A percentile compares a stretch with the other conserved stretches of the same genome.
phyloP scores from a whole-genome alignment of 2,888 invertebrate genomes.

The Acanthoscelides obtectus region DNA sequence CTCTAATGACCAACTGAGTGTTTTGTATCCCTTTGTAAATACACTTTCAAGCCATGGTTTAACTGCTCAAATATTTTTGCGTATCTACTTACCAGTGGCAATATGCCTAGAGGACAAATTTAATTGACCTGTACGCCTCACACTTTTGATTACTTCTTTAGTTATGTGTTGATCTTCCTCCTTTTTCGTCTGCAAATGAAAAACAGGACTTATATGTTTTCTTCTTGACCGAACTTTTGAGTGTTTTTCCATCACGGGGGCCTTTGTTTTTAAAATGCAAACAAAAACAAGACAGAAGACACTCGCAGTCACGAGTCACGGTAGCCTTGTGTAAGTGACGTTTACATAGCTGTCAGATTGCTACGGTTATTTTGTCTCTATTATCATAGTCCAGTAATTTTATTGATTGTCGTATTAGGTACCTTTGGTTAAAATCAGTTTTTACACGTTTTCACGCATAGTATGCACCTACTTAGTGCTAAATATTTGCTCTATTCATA shows the following conservation, averaged over 20 bases:
- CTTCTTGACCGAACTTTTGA: constrained; percentile 40
- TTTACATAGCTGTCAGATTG: background rate
- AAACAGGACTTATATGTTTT: constrained; percentile 53
- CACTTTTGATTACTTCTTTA: constrained; percentile 68
- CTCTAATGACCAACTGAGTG: no score
- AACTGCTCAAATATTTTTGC: background rate
- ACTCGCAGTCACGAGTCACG: no score
- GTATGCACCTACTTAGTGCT: no score
- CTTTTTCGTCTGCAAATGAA: constrained; percentile 67
- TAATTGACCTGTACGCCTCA: constrained; percentile 74
- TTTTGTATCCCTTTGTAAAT: background rate
- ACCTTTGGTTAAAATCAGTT: no score
- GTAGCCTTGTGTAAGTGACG: background rate
- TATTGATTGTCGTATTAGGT: no score
- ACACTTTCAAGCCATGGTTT: background rate
- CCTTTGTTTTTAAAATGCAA: background rate
- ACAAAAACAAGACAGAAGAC: background rate
- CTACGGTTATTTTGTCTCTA: background rate
- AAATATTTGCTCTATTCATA: no score
- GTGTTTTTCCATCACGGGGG: constrained; percentile 7
- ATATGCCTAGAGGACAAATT: constrained; percentile 74
- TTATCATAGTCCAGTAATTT: background rate
- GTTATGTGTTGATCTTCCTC: constrained; percentile 67
- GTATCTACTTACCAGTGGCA: constrained; percentile 58
- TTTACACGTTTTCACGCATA: no score